Base-by-base conservation (phyloP, 1,140 invertebrate species). In the Tetramorium parvispinum region DNA sequence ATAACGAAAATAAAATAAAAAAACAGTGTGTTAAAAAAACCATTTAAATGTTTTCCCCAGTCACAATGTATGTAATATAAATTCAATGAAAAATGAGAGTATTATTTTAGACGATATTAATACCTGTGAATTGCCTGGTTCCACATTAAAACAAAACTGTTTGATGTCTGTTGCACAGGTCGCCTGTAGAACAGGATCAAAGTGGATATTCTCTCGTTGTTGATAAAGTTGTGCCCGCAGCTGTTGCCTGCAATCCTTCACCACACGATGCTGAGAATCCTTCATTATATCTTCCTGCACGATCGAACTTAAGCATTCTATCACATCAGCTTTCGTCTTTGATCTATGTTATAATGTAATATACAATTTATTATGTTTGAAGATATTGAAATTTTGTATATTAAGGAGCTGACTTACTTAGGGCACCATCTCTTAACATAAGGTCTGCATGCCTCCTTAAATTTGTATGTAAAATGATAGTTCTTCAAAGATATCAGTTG, bases 391-490 rank as follows among this genome's bases (percentile, higher is more conserved):
- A 77, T 24, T 70, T 11, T 18, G 43, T 57, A 55, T 40, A 57
- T 85, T 7, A 63, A 46, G 46, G 61, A 65, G 77, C 87, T 96
- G 94, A 91, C 95, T 85, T 94, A 94, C 88, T 96, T 95, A 8
- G 96, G 96, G 95, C 99, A 99, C 94, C 97, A 97, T 88, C 97
- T 96, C 66, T 97, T 95, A 0, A 99, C 98, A 95, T 98, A 97
- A 11, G 96, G 96, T 91, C 97, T 97, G 92, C 99, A 99, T 0
- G 98, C 98, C 93, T 98, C 97, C 95, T 99, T 99, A 94, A 99
- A 99, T 94, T 98, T 99, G 90, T 97, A 98, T 27, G 97, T 98
- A 94, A 99, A 99, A 92, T 97, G 97, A 94, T 98, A 99, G 95
- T 99, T 98, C 94, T 99, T 98, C 83, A 99, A 94, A 8, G 98